These are phyloP conservation scores for Platycercus adscitus DNA, from an alignment of 2,113 vertebrate species.

Conservation along the genomic window DNA sequence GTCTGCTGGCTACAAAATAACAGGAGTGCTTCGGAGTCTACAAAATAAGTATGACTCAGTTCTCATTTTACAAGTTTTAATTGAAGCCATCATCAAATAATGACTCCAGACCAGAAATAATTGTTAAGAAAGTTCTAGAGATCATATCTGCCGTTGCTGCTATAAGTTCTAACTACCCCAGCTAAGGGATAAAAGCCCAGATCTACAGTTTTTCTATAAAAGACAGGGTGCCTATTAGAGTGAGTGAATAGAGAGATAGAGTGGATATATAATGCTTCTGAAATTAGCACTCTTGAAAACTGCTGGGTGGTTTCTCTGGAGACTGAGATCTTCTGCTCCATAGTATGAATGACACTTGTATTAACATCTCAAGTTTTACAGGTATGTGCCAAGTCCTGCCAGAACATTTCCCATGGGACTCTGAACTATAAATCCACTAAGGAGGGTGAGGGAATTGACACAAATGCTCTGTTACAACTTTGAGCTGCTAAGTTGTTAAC, in stretches of 20 bases:
- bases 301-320: not conserved
- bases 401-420: not conserved
- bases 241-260: not conserved
- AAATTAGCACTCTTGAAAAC: not conserved
- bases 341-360: not conserved
- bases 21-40: not conserved
- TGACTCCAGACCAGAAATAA: not conserved
- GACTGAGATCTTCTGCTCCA: not conserved
- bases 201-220: not conserved
- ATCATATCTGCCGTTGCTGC: not conserved
- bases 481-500: not conserved
- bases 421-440: not conserved
- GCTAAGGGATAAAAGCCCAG: not conserved
- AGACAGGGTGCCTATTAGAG: not conserved
- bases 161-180: not conserved
- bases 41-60: not conserved
- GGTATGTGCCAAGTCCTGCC: not conserved
- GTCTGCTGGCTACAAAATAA: not conserved
- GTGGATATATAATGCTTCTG: not conserved
- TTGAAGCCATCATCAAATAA: slow-evolving; percentile 26
- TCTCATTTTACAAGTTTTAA: slow-evolving; percentile 41
- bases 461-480: not conserved
- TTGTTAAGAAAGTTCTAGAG: not conserved
- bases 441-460: not conserved
- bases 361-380: not conserved